Base-by-base conservation (phyloP, 2,888 invertebrate genomes). In the Eretmocerus hayati region DNA sequence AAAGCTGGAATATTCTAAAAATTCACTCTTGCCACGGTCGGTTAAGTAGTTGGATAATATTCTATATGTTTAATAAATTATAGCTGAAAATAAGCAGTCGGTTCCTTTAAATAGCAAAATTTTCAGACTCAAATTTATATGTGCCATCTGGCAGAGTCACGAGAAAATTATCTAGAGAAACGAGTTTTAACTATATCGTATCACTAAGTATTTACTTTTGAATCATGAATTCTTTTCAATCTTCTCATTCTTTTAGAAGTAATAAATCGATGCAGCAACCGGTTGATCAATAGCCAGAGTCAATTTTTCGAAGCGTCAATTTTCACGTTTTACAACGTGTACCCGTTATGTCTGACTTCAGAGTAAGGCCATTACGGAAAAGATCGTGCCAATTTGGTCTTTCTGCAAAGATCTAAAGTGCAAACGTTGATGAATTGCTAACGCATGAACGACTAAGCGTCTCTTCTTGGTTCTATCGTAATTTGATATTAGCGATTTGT, bases 1-100 rank as follows among this genome's bases (percentile, higher is more conserved):
- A n/a, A n/a, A n/a, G 53, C 58, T 59, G 60, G 59, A 60, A 59
- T 56, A 45, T 54, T 48, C 46, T 60, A 56, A 59, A 59, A 56
- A 59, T 46, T 46, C 37, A 18, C 39, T 50, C 55, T 53, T 47
- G 36, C 37, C 52, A 48, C 51, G 49, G 46, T 52, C 45, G 52
- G 54, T n/a, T n/a, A n/a, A n/a, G n/a, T n/a, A n/a, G n/a, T n/a
- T 54, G 53, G 50, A 48, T 50, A 48, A 46, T 16, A 8, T 53
- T 56, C 53, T 50, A 56, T 51, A 53, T 56, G 48, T 53, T 60
- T 56, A 58, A 59, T 60, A 59, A 58, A 60, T 58, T 58, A 54
- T 53, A 50, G 53, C 59, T 57, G 50, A 55, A 59, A 59, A 59
- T 59, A 59, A 59, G 55, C 54, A 53, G 54, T 53, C 56, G 47